A percentile compares a stretch with the other conserved stretches of the same genome.
Conservation (phyloP, 2,797 vertebrate genomes). For the Rhynchonycteris naso region DNA sequence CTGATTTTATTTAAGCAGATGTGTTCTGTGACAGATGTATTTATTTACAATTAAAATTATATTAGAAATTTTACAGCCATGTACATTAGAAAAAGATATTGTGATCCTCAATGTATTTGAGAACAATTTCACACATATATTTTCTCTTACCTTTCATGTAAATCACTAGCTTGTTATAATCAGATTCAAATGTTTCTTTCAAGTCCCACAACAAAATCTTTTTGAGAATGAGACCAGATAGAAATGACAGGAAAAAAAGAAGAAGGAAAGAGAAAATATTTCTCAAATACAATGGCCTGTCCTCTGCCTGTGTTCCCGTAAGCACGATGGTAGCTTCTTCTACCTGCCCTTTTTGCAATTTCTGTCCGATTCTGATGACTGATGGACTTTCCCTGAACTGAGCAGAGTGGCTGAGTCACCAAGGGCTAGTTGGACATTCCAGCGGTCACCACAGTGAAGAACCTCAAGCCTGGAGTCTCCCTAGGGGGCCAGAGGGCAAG, state of each 20-base stretch:
- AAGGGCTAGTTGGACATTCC: neutral
- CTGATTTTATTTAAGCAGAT: neutral
- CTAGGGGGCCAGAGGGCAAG: accelerated
- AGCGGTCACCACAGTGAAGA: accelerated
- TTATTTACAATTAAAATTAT: constrained; percentile 2
- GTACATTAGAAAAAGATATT: neutral
- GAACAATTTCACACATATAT: neutral
- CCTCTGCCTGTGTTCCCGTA: neutral
- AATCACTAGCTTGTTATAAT: neutral
- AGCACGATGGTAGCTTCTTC: neutral
- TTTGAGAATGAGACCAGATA: neutral
- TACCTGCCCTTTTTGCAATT: neutral
- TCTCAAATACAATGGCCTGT: neutral
- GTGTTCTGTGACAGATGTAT: neutral
- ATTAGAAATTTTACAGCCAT: neutral
- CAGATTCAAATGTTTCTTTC: constrained; percentile 20
- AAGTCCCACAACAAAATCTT: neutral
- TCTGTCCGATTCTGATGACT: neutral
- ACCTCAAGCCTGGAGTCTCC: too few relatives aligned
- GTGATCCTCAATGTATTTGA: neutral
- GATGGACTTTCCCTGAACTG: neutral
- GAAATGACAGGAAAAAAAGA: neutral
- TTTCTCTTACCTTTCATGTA: neutral
- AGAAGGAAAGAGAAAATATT: neutral
- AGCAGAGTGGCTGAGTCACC: too few relatives aligned